Base-by-base conservation (phyloP, 1,140 invertebrate genomes). In the Diorhabda sublineata region DNA sequence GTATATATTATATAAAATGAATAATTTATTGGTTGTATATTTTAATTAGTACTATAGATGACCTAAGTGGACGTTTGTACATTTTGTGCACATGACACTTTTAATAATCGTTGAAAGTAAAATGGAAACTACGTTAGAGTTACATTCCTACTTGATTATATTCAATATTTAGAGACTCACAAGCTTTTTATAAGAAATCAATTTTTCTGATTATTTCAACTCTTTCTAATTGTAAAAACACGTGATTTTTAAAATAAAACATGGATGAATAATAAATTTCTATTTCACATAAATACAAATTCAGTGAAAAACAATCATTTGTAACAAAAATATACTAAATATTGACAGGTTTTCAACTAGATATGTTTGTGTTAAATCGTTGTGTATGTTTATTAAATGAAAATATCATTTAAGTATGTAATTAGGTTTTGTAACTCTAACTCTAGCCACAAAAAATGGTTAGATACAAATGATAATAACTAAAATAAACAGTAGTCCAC, bases 41-140 rank as follows among this genome's bases (percentile, higher is more conserved):
- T 47, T 7, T 44, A 58, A 61, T 44, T 44, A 8, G 61, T 44
- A 67, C 57, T 70, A 67, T 45, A 58, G 65, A 66, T 45, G 44
- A 56, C 58, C 42, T 59, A 67, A 43, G 66, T 71, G 70, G 67
- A 71, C 67, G 61, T 68, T 62, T 56, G 61, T 62, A 68, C 41
- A 60, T 42, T 60, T 71, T 71, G 70, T 71, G 70, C 70, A 68
- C 62, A 57, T 42, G 67, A 71, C 70, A 66, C 65, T 70, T 57
- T 11, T 65, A 42, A 63, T 62, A 56, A 6, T 43, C 44, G 58
- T 45, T 45, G 58, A 59, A 42, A 60, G 58, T 47, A 57, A n/a
- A 43, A 58, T 58, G 56, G 43, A 42, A 63, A 63, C 42, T 42
- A 67, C 43, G 41, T 59, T 42, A 47, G 52, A 56, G n/a, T 56